Percentiles rank a stretch among this genome's conserved stretches.
Conservation (phyloP, 35 echinoderm and acorn worm genomes). For the Anneissia japonica region DNA sequence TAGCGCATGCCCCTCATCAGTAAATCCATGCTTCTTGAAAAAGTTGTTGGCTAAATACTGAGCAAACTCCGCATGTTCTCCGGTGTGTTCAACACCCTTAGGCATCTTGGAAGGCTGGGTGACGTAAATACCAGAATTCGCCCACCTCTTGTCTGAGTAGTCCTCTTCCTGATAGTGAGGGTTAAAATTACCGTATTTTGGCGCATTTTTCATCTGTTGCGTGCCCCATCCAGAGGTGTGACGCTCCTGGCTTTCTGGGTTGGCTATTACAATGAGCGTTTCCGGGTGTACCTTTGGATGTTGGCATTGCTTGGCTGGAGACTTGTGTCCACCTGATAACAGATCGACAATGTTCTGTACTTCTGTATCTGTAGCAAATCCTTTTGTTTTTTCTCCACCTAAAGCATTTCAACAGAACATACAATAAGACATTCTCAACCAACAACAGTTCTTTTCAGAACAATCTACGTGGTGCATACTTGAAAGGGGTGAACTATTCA, state of each 20-base stretch:
- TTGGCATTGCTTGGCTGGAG: neutral
- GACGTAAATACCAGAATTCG: neutral
- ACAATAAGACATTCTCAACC: too few species aligned
- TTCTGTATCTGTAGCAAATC: neutral
- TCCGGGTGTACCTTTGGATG: neutral
- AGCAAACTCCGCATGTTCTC: neutral
- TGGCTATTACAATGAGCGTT: neutral
- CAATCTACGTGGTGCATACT: too few species aligned
- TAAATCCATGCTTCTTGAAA: neutral
- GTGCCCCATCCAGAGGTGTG: neutral
- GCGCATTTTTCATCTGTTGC: neutral
- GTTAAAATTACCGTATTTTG: neutral
- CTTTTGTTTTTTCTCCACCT: neutral
- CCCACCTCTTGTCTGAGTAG: neutral
- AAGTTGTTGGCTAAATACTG: neutral
- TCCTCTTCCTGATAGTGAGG: neutral
- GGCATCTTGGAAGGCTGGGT: neutral
- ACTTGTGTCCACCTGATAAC: neutral
- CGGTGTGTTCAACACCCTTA: neutral
- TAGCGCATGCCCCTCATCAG: neutral
- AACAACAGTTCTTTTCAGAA: too few species aligned
- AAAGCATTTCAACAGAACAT: neutral
- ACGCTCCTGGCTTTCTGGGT: neutral
- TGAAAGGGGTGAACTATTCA: too few species aligned
- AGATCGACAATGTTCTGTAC: slow-evolving; percentile 13